Evolutionary conservation across 1,140 invertebrate genomes (phyloP), one percentile per base, ranked within the genome.

Genomic region (Heterodera schachtii): DNA sequence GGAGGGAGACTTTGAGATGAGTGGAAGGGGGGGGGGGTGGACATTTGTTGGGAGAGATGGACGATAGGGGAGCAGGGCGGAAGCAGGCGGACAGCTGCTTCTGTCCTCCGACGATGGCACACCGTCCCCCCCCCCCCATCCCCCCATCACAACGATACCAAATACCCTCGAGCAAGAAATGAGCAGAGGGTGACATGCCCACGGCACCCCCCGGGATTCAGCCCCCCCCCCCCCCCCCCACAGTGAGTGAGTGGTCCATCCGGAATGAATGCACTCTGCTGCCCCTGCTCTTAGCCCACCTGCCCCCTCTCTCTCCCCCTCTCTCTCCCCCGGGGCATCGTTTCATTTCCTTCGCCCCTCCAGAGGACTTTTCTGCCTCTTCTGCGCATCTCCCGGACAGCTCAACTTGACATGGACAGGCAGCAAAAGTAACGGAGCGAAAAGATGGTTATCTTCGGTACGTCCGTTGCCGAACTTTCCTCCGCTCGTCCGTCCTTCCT

Each of bases 361-460:
- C 69, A 21, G 41, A 21, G 41, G 41, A 71, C 69, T 41, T 31
- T 46, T 71, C 69, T 6, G 49, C 57, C 57, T 60, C 11, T 60
- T 60, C 49, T 60, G 57, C 57, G 57, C 57, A 60, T 60, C 57
- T 52, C 11, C 49, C 19, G 57, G 13, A 19, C 57, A 60, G 13
- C 57, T 52, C 11, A 60, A 60, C 57, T 60, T 60, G 57, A 60
- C 19, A 60, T 60, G 57, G 57, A 60, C 57, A 60, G 57, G 7
- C 57, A 46, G 69, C 69, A 31, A 71, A 71, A 71, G 69, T 19
- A n/a, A 13, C 69, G 8, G 11, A 46, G 69, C 69, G 21, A 46
- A 71, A 71, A 71, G 69, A 71, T 71, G 19, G 69, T 71, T 71
- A 71, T 71, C 69, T 71, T 71, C 69, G 31, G 31, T 31, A 31